Evolutionary conservation across 2,797 vertebrate species (phyloP).

Genomic region (Thaleichthys pacificus): DNA sequence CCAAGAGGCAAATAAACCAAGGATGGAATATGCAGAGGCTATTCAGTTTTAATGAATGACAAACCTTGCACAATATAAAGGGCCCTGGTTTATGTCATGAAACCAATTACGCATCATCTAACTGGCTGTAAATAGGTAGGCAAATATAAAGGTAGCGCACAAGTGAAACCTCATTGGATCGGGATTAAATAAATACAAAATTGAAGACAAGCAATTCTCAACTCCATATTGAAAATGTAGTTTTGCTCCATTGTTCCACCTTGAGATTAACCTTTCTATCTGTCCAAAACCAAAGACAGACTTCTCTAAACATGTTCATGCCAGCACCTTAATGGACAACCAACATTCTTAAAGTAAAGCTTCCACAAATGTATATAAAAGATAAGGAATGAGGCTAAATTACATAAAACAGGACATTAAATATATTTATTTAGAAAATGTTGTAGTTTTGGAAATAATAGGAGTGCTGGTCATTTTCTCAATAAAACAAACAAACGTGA

Average conservation of each 20-base stretch:
- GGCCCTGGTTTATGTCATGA: neutral
- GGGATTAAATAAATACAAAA: too few species aligned
- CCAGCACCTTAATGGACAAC: neutral
- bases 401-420: neutral
- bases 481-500: neutral
- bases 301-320: neutral
- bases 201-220: too few species aligned
- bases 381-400: neutral
- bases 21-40: neutral
- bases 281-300: neutral
- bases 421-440: too few species aligned
- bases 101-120: neutral
- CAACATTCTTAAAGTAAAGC: neutral
- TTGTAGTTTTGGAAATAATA: neutral
- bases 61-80: neutral
- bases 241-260: neutral
- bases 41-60: neutral
- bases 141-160: too few species aligned
- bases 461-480: neutral
- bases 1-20: constrained; percentile 43
- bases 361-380: neutral
- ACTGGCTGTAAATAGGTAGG: too few species aligned
- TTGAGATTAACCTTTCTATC: neutral
- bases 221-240: too few species aligned
- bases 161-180: too few species aligned